Percentiles rank a stretch among this genome's conserved stretches.
These are phyloP conservation scores for Chelonus insularis DNA, from an alignment of 1,140 invertebrate species.

Conservation along the genomic window DNA sequence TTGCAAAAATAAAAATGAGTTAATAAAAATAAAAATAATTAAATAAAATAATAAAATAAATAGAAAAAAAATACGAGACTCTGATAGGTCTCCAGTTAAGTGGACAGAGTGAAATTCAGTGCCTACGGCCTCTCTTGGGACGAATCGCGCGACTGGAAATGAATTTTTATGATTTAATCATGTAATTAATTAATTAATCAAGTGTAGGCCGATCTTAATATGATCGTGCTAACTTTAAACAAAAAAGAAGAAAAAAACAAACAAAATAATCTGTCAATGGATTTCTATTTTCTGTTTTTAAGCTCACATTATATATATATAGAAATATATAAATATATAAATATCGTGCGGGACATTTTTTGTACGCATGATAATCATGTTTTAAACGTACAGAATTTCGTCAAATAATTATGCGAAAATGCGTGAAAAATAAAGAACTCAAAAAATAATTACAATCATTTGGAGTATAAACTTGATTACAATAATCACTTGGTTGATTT, in stretches of 20 bases:
- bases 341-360: no score
- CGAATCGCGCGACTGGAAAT: slow-evolving; percentile 1
- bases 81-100: slow-evolving; percentile 7
- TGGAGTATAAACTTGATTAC: no score
- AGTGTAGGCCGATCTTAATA: slow-evolving; percentile 3
- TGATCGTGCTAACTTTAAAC: slow-evolving; percentile 14
- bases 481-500: no score
- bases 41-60: slow-evolving; percentile 33
- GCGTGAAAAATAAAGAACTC: no score
- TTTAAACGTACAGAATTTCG: no score
- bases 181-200: slow-evolving; percentile 15
- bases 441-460: no score
- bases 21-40: not conserved
- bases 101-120: slow-evolving; percentile 27
- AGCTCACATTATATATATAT: slow-evolving; percentile 32
- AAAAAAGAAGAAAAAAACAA: slow-evolving; percentile 1
- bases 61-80: slow-evolving; percentile 27
- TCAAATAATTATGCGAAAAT: no score
- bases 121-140: slow-evolving; percentile 20
- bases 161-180: slow-evolving; percentile 16
- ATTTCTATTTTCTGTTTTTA: slow-evolving; percentile 38
- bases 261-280: slow-evolving; percentile 14
- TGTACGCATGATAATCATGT: no score
- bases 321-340: not conserved
- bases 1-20: not conserved